These are phyloP conservation scores for Hydrozoanthus tunicans DNA, from an alignment of 64 coral and sea anemone species.

Conservation along the genomic window DNA sequence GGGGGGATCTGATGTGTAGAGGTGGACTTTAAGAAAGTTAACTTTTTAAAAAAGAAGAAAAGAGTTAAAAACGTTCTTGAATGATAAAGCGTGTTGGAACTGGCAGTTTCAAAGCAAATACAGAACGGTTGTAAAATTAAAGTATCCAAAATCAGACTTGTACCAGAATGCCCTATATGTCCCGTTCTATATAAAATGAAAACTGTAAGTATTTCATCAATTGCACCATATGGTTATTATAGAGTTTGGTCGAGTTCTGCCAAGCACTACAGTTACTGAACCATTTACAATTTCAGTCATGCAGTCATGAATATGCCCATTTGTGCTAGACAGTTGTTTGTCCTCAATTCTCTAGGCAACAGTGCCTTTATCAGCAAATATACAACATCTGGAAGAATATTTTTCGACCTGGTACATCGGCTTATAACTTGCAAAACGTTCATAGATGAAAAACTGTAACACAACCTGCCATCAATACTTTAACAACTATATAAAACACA, in stretches of 20 bases:
- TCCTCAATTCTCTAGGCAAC: slow-evolving; percentile 37
- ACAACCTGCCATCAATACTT: slow-evolving; percentile 34
- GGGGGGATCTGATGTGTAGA: too few species aligned
- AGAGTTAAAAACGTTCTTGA: neutral
- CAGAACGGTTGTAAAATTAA: slow-evolving; percentile 1
- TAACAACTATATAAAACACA: slow-evolving; percentile 42
- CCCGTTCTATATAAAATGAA: slow-evolving; percentile 8
- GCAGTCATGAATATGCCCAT: slow-evolving; percentile 21
- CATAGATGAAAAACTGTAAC: slow-evolving; percentile 43
- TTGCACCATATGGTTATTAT: slow-evolving; percentile 12
- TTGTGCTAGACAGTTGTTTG: slow-evolving; percentile 29
- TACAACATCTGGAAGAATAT: slow-evolving; percentile 41
- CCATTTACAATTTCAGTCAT: slow-evolving; percentile 34
- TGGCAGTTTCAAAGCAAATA: slow-evolving; percentile 32
- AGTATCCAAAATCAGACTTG: slow-evolving; percentile 17
- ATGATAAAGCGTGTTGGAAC: neutral
- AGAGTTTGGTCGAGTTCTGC: slow-evolving; percentile 1
- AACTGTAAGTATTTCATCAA: slow-evolving; percentile 34
- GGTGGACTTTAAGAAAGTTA: neutral
- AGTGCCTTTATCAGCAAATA: slow-evolving; percentile 36
- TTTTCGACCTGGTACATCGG: slow-evolving; percentile 43
- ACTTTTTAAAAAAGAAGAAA: neutral
- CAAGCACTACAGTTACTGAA: slow-evolving; percentile 18
- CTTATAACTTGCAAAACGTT: slow-evolving; percentile 32
- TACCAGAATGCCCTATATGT: slow-evolving; percentile 2